Conservation (phyloP, 2,888 invertebrate species). For the Polyploca ridens region DNA sequence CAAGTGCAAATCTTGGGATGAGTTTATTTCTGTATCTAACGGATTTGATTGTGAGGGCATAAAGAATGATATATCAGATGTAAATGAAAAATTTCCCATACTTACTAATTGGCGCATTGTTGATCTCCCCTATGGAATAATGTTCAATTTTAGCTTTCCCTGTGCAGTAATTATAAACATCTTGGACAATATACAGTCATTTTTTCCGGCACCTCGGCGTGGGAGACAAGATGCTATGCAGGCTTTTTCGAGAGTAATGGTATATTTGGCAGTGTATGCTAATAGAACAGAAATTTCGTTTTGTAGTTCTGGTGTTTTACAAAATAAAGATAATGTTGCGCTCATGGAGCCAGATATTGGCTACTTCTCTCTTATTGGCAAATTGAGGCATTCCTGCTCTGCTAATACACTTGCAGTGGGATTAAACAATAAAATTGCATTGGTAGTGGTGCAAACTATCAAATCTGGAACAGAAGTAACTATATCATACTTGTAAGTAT, state of each 20-base stretch:
- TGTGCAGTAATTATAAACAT: conserved; percentile 32
- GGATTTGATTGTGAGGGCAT: conserved; percentile 27
- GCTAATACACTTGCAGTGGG: conserved; percentile 34
- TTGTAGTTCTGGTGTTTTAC: conserved; percentile 9
- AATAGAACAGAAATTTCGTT: conserved; percentile 15
- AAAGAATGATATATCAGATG: conserved; percentile 27
- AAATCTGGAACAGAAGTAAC: conserved; percentile 38
- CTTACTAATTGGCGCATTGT: conserved; percentile 28
- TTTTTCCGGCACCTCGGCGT: conserved; percentile 17
- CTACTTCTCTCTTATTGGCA: conserved; percentile 38
- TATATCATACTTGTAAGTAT: conserved; percentile 37
- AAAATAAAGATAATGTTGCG: conserved; percentile 15
- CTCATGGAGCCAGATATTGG: conserved; percentile 18
- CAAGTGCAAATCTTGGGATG: conserved; percentile 30
- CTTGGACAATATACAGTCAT: conserved; percentile 29
- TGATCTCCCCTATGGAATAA: conserved; percentile 31
- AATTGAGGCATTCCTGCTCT: conserved; percentile 37
- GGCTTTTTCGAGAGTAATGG: conserved; percentile 32
- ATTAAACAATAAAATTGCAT: conserved; percentile 31
- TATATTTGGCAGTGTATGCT: conserved; percentile 29
- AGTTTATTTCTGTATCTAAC: conserved; percentile 29
- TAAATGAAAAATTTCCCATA: conserved; percentile 27
- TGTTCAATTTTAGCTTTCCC: conserved; percentile 30
- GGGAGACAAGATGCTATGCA: conserved; percentile 28
- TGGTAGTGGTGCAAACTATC: conserved; percentile 39